phyloP scores from a whole-genome alignment of 1,140 invertebrate species.

The Himalopsyche phryganea region DNA sequence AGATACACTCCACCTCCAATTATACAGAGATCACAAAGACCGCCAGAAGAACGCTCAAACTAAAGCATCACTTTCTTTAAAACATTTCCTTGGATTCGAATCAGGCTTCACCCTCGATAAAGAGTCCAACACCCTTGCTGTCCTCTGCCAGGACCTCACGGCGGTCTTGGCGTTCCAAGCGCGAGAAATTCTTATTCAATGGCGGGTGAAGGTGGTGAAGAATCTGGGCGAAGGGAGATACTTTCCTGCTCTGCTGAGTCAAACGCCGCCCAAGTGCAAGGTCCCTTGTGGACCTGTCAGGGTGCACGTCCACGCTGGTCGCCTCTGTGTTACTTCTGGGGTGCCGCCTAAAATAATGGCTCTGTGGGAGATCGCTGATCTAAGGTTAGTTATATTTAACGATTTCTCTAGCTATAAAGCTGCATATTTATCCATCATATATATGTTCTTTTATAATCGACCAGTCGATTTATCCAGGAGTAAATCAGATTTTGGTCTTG shows the following conservation, averaged over 20 bases:
- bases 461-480: too few relatives aligned
- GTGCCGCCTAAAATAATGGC: constrained; percentile 67
- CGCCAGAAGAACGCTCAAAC: constrained; percentile 81
- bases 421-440: too few relatives aligned
- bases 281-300: constrained; percentile 66
- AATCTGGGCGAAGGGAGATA: constrained; percentile 83
- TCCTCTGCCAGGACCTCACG: constrained; percentile 81
- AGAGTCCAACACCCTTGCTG: constrained; percentile 85
- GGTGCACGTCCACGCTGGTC: constrained; percentile 64
- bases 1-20: constrained; percentile 86
- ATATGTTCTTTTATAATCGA: too few relatives aligned
- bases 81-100: constrained; percentile 79
- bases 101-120: constrained; percentile 85
- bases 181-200: constrained; percentile 79
- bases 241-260: constrained; percentile 70
- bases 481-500: too few relatives aligned
- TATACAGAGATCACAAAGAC: constrained; percentile 85
- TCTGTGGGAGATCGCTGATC: constrained; percentile 65
- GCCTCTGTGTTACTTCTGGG: constrained; percentile 71
- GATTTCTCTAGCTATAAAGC: too few relatives aligned
- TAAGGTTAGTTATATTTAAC: constrained; percentile 55
- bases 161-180: constrained; percentile 84
- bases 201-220: constrained; percentile 85
- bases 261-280: constrained; percentile 65
- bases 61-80: constrained; percentile 77